phyloP scores from a whole-genome alignment of 2,113 vertebrate species.

The Pelvicachromis taeniatus region DNA sequence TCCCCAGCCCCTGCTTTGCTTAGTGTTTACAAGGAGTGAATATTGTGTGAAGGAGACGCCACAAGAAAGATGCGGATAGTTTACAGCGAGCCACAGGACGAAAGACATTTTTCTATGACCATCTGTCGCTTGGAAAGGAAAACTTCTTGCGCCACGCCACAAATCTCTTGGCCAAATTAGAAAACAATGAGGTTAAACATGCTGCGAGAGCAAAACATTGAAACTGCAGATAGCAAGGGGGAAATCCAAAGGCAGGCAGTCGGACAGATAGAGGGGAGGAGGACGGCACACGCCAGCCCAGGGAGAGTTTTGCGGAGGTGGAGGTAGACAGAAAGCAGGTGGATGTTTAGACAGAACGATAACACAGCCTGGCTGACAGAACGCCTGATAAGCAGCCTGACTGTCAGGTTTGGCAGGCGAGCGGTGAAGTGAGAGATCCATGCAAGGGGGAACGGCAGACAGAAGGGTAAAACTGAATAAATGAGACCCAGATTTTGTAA shows the following conservation, averaged over 20 bases:
- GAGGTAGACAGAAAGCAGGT: slow-evolving; percentile 64
- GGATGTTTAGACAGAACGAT: slow-evolving; percentile 59
- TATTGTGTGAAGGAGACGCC: slow-evolving; percentile 7
- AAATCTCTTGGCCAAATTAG: neutral
- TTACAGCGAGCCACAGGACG: neutral
- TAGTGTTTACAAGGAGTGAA: neutral
- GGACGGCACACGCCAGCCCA: neutral
- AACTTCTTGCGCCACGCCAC: neutral
- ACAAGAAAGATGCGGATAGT: neutral
- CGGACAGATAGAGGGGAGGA: neutral
- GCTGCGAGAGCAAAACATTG: neutral
- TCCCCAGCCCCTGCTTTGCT: neutral
- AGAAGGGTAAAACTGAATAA: slow-evolving; percentile 15
- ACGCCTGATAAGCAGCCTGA: slow-evolving; percentile 62
- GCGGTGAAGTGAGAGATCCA: neutral
- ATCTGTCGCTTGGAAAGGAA: slow-evolving; percentile 7
- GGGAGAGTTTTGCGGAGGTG: slow-evolving; percentile 39
- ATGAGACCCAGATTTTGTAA: slow-evolving; percentile 3
- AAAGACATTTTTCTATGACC: slow-evolving; percentile 2
- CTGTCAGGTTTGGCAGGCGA: slow-evolving; percentile 61
- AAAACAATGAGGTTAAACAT: slow-evolving; percentile 22
- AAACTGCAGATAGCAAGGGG: neutral
- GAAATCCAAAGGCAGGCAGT: slow-evolving; percentile 1
- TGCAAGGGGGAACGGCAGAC: neutral
- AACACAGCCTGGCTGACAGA: slow-evolving; percentile 55